phyloP scores from a whole-genome alignment of 2,797 vertebrate genomes.

The Lerista edwardsae region DNA sequence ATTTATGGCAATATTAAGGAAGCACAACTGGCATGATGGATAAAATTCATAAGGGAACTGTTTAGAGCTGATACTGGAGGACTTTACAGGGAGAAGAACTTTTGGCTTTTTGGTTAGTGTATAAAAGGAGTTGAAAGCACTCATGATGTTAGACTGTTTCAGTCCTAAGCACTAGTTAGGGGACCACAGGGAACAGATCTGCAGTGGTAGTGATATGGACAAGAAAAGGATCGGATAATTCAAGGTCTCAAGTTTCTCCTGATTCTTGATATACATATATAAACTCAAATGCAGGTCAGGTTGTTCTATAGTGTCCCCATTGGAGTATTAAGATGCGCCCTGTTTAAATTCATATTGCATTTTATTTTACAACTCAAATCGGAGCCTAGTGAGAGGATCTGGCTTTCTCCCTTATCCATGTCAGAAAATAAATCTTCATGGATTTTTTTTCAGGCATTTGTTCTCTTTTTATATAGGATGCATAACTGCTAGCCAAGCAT shows the following conservation, averaged over 20 bases:
- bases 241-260: slow-evolving; percentile 19
- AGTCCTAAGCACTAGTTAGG: neutral
- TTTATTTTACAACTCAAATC: slow-evolving; percentile 31
- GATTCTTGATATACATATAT: slow-evolving; percentile 4
- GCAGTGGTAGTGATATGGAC: neutral
- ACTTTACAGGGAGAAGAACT: neutral
- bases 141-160: slow-evolving; percentile 19
- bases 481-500: neutral
- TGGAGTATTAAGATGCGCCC: slow-evolving; percentile 17
- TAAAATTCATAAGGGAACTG: slow-evolving; percentile 20
- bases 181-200: slow-evolving; percentile 5
- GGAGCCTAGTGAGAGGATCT: slow-evolving; percentile 8
- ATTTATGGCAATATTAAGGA: slow-evolving; percentile 31
- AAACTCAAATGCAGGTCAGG: neutral
- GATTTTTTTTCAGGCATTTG: neutral
- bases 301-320: neutral
- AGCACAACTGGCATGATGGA: neutral
- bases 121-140: neutral
- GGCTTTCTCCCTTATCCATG: slow-evolving; percentile 4
- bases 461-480: neutral
- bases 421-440: slow-evolving; percentile 20
- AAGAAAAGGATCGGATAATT: slow-evolving; percentile 9
- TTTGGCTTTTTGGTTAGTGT: slow-evolving; percentile 17
- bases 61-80: neutral
- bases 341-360: slow-evolving; percentile 23